Base-by-base conservation (phyloP, 2,888 invertebrate genomes). In the Andrena bucephala region DNA sequence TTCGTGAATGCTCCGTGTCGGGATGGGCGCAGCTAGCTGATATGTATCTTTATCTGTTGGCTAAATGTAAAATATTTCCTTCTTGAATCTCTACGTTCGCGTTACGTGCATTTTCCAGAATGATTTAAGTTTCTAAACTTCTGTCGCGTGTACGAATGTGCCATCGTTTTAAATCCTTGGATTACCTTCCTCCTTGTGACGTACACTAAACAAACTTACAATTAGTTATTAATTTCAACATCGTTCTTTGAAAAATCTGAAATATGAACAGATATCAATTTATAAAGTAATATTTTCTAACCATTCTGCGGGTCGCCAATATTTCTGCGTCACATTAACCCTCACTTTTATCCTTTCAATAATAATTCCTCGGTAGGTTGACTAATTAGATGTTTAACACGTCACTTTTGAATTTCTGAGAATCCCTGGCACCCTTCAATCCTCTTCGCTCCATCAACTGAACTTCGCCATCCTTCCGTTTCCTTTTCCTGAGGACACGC, bases 21-120 rank as follows among this genome's bases (percentile, higher is more conserved):
- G 75, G 27, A n/a, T 54, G 54, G 52, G 27, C 48, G 54, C 42
- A 54, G 31, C 33, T 10, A 27, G 16, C 36, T 31, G 62, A 54
- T 63, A 78, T 75, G 67, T 78, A 54, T 78, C 76, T 63, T 66
- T 77, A 80, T 77, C 66, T 77, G 63, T 36, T 42, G 60, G 66
- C 60, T 70, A 70, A 77, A 31, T 60, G 74, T 68, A 62, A 78
- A 68, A 70, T 77, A 73, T 83, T 74, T 33, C n/a, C 59, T 27
- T 68, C 70, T 68, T 72, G 68, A 77, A 71, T 77, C 59, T 71
- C 36, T 36, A 13, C 62, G 48, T 8, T 33, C 24, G 63, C 52
- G 16, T 24, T 54, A 52, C 42, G 65, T 69, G 52, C 60, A 60
- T 76, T 71, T 52, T 54, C 27, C 16, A n/a, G 42, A 1, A 63